Evolutionary conservation across 2,888 invertebrate genomes (phyloP).

Genomic region (Rhodophaea formosa): DNA sequence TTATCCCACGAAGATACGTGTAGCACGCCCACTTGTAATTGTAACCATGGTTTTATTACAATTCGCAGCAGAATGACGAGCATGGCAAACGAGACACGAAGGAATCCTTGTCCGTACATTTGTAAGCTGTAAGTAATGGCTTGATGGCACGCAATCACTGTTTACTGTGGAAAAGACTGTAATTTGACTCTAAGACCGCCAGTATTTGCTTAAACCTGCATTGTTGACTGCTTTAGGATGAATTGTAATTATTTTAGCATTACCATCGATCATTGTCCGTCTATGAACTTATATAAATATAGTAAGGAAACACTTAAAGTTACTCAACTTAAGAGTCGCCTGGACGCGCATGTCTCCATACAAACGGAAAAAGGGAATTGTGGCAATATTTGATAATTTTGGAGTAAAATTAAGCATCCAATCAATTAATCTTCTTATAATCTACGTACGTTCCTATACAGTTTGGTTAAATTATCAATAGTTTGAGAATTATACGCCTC

Average conservation of each 20-base stretch:
- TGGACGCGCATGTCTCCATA: no score
- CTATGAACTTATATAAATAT: no score
- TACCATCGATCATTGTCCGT: no score
- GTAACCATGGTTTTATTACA: background rate
- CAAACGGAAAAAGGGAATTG: no score
- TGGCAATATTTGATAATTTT: no score
- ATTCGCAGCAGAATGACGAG: background rate
- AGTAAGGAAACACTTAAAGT: no score
- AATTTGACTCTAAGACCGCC: background rate
- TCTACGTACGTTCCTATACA: no score
- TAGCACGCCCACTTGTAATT: background rate
- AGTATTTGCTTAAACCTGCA: background rate
- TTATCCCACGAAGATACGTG: background rate
- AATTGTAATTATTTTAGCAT: background rate
- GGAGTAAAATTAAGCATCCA: no score
- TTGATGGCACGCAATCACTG: background rate
- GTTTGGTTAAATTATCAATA: no score
- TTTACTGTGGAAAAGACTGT: background rate
- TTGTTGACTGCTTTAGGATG: background rate
- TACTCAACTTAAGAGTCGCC: no score
- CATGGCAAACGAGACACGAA: background rate
- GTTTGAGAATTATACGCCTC: no score
- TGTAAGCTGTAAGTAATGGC: constrained; percentile 3
- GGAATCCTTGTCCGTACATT: constrained; percentile 1
- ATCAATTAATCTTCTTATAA: no score